A percentile compares a stretch with the other conserved stretches of the same genome.
Conservation (phyloP, 2,797 vertebrate species). For the Phylloscopus collybita region DNA sequence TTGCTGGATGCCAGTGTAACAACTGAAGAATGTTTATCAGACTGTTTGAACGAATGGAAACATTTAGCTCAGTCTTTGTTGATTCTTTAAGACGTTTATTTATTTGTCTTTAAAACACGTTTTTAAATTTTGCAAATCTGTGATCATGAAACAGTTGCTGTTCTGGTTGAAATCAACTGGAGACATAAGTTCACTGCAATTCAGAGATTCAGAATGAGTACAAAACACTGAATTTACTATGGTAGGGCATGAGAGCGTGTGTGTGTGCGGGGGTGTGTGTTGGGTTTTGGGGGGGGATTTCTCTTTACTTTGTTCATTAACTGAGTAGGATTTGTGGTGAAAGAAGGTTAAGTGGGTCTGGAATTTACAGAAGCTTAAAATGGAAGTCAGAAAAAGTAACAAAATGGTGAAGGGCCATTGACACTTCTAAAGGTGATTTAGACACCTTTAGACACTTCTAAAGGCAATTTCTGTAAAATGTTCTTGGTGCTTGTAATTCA, state of each 20-base stretch:
- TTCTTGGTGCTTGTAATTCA: background rate
- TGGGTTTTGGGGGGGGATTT: background rate
- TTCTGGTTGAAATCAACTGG: background rate
- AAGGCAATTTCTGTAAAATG: background rate
- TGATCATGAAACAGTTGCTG: background rate
- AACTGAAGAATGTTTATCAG: background rate
- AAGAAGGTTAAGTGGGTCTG: background rate
- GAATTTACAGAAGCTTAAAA: background rate
- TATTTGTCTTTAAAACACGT: background rate
- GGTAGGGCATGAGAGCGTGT: rapidly evolving
- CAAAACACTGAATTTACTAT: background rate
- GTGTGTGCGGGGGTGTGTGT: rapidly evolving
- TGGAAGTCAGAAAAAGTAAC: background rate
- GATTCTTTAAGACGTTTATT: background rate
- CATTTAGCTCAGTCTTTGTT: background rate
- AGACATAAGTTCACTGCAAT: background rate
- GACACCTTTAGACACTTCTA: background rate
- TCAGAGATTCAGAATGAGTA: background rate
- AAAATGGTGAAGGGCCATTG: background rate
- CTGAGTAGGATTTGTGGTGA: background rate
- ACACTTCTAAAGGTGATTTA: background rate
- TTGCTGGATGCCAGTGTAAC: background rate
- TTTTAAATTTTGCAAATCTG: background rate
- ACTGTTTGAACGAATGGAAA: background rate
- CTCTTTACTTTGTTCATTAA: background rate